A percentile compares a stretch with the other conserved stretches of the same genome.
phyloP scores from a whole-genome alignment of 2,888 invertebrate genomes.

The Eupeodes latifasciatus region DNA sequence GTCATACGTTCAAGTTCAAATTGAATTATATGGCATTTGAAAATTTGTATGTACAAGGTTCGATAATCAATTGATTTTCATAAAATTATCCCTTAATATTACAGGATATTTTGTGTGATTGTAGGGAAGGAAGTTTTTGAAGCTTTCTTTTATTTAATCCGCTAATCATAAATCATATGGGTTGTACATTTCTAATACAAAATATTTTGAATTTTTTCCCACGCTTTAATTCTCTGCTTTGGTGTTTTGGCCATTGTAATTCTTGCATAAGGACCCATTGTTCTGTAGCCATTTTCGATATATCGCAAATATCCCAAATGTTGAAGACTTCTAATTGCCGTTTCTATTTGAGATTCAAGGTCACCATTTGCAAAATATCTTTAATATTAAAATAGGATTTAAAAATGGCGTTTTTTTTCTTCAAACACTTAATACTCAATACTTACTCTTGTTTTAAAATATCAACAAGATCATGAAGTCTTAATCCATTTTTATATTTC shows the following conservation, averaged over 20 bases:
- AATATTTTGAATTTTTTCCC: constrained; percentile 77
- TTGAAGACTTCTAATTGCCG: constrained; percentile 80
- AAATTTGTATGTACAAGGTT: no score
- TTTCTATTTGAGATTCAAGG: constrained; percentile 81
- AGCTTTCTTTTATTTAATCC: no score
- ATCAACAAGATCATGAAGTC: constrained; percentile 80
- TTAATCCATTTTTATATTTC: constrained; percentile 80
- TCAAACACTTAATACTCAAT: neutral
- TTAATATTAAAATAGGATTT: neutral
- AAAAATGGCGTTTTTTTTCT: neutral
- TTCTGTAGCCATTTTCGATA: constrained; percentile 81
- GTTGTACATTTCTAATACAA: neutral
- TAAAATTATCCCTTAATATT: no score
- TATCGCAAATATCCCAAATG: constrained; percentile 80
- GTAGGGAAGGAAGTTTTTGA: no score
- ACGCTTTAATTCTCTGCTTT: constrained; percentile 80
- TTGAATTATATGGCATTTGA: no score
- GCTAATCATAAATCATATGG: neutral
- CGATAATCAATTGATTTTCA: no score
- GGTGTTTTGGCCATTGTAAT: constrained; percentile 80
- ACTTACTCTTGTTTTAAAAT: constrained; percentile 82
- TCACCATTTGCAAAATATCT: constrained; percentile 82
- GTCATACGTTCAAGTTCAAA: no score
- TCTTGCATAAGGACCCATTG: constrained; percentile 82
- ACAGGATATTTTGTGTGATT: no score